These are phyloP conservation scores for Thalassarche chlororhynchos DNA, from an alignment of 2,113 vertebrate species.

Conservation along the genomic window DNA sequence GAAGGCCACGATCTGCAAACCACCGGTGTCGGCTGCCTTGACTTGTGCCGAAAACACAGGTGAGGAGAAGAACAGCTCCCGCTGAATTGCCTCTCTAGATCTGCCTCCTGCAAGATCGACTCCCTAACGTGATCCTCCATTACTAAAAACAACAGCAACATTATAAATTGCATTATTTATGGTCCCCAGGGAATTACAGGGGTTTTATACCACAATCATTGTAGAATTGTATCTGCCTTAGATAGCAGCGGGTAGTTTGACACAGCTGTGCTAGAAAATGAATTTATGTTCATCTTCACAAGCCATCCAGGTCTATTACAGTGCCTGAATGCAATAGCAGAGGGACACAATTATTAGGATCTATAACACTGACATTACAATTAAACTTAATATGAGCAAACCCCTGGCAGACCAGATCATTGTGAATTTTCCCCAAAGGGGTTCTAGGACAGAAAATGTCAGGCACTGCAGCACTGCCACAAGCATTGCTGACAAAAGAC, in stretches of 20 bases:
- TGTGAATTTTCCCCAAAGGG: neutral
- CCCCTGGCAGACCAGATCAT: neutral
- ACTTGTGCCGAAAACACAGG: neutral
- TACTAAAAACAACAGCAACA: neutral
- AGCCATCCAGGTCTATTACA: constrained; percentile 21
- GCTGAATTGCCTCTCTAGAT: neutral
- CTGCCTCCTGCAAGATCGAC: neutral
- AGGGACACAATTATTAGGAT: constrained; percentile 10
- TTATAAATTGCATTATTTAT: neutral
- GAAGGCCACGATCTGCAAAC: neutral
- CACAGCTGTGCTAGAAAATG: constrained; percentile 6
- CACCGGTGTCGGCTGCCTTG: rapidly evolving
- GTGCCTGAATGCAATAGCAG: constrained; percentile 20
- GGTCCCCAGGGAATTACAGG: neutral
- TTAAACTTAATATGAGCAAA: neutral
- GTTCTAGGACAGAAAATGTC: neutral
- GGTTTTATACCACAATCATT: neutral
- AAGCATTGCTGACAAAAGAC: constrained; percentile 13
- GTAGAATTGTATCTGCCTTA: neutral
- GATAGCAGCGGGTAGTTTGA: neutral
- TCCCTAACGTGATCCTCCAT: neutral
- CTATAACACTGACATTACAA: neutral
- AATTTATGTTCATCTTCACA: constrained; percentile 33
- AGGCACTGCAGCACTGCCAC: neutral
- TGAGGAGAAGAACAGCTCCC: neutral